phyloP scores from a whole-genome alignment of 2,888 invertebrate species.

The Lordiphosa andalusiaca region DNA sequence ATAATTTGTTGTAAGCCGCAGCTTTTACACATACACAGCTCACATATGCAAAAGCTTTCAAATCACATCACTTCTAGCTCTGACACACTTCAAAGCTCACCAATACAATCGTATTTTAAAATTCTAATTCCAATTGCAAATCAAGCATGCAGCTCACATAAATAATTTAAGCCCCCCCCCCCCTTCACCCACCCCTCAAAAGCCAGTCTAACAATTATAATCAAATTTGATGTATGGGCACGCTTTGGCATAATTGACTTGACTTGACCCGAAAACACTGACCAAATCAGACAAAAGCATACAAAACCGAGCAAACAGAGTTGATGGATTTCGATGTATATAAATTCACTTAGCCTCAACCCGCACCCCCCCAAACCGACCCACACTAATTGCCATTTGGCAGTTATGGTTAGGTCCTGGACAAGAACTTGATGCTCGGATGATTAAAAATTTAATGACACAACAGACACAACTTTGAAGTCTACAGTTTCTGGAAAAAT shows the following conservation, averaged over 20 bases:
- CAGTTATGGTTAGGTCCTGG: slow-evolving; percentile 34
- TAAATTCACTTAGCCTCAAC: slow-evolving; percentile 18
- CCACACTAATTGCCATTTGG: slow-evolving; percentile 62
- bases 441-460: slow-evolving; percentile 63
- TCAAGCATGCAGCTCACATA: slow-evolving; percentile 13
- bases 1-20: no score
- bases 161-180: slow-evolving; percentile 27
- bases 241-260: slow-evolving; percentile 41
- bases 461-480: slow-evolving; percentile 11
- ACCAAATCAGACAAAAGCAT: slow-evolving; percentile 11
- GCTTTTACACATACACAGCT: no score
- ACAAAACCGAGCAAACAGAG: background rate
- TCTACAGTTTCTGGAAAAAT: slow-evolving; percentile 29
- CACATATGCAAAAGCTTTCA: no score
- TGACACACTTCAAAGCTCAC: no score
- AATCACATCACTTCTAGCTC: no score
- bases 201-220: slow-evolving; percentile 42
- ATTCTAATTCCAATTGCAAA: background rate
- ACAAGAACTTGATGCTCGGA: slow-evolving; percentile 16
- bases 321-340: slow-evolving; percentile 3
- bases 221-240: slow-evolving; percentile 48
- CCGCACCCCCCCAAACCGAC: no score
- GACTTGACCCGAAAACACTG: slow-evolving; percentile 34
- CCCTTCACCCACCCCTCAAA: slow-evolving; percentile 6
- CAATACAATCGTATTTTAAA: background rate